Base-by-base conservation (phyloP, 2,888 invertebrate species). In the Catocala nupta region DNA sequence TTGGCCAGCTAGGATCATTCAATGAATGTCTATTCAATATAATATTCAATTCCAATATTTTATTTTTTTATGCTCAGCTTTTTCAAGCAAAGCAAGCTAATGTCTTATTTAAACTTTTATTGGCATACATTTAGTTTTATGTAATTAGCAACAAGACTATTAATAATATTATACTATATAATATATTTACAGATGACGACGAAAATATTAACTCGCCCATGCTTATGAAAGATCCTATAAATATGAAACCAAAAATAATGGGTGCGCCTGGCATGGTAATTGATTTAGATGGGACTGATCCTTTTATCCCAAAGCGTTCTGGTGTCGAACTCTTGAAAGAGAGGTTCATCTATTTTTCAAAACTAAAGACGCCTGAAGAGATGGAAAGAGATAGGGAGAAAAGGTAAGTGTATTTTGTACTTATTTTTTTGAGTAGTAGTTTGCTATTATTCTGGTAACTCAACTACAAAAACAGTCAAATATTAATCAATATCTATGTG, bases 261-360 rank as follows among this genome's bases (percentile, higher is more conserved):
- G 95, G 95, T n/a, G 82, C 84, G 11, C 95, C 95, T 6, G 95
- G 95, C 9, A 94, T 89, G 88, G 77, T 94, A 7, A 93, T 94
- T 66, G 88, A 93, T 72, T 81, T 94, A 51, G 88, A 90, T 73
- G 84, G 81, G 12, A 74, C 66, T 62, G 83, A 80, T 60, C 65
- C 81, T 39, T 60, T 55, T 10, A 67, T 65, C 4, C 72, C 86
- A 70, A 90, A 92, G 67, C 81, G 95, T 5, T 94, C 95, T 50
- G 97, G 96, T 9, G 92, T 97, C 7, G 95, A 96, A 68, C 90
- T 95, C 60, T 92, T 98, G 42, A 96, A 97, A 84, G 95, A 97
- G 73, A 94, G 97, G 69, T 97, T 97, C 83, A 90, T 96, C 44
- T 96, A 96, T 81, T 97, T 97, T 77, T 92, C 96, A 0, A 93